phyloP scores from a whole-genome alignment of 2,797 vertebrate genomes.

The Thaleichthys pacificus region DNA sequence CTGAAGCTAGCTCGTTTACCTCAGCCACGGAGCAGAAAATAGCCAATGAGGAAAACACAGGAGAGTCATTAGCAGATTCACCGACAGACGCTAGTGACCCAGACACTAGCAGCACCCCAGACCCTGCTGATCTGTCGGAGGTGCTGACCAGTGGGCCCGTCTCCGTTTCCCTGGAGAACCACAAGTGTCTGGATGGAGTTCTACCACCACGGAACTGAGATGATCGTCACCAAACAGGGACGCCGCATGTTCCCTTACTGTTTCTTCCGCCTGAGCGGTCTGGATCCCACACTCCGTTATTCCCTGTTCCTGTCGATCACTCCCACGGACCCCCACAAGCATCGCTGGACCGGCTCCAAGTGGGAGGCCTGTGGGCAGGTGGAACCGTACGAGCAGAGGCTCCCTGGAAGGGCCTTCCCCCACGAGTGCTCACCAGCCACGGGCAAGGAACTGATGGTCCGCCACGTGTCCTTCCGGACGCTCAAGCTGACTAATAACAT shows the following conservation, averaged over 20 bases:
- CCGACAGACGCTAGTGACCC: constrained; percentile 21
- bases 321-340: constrained; percentile 81
- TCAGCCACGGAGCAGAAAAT: neutral
- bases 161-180: constrained; percentile 87
- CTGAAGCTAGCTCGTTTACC: constrained; percentile 7
- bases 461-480: constrained; percentile 90
- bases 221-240: constrained; percentile 93
- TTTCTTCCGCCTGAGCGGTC: constrained; percentile 85
- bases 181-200: constrained; percentile 93
- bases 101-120: neutral
- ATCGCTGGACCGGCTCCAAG: constrained; percentile 84
- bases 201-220: constrained; percentile 88
- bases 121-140: constrained; percentile 18
- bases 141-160: constrained; percentile 77
- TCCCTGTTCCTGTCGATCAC: constrained; percentile 89
- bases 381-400: constrained; percentile 79
- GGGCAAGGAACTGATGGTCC: constrained; percentile 87
- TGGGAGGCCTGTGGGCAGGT: constrained; percentile 84
- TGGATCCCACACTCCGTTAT: constrained; percentile 82
- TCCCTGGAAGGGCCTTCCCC: constrained; percentile 74
- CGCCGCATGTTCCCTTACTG: constrained; percentile 97
- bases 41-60: constrained; percentile 13
- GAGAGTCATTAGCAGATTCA: constrained; percentile 33
- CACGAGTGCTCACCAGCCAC: constrained; percentile 85
- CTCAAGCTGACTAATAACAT: constrained; percentile 90